Conservation (phyloP, 2,113 vertebrate species). For the Oreochromis tanganicae region DNA sequence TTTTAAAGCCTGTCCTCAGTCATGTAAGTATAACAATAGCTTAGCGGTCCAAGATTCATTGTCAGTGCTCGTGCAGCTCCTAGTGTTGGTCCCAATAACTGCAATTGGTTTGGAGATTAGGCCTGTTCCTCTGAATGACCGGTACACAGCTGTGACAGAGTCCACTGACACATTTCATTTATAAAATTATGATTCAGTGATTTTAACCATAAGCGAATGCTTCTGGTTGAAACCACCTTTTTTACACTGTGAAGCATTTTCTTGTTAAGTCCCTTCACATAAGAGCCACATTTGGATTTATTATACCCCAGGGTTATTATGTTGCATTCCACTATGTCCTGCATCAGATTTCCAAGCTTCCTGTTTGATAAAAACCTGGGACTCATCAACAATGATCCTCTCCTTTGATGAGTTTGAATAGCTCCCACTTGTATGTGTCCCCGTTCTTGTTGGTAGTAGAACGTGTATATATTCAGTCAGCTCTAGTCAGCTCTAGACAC, state of each 20-base stretch:
- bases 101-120: background rate
- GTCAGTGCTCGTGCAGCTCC: slow-evolving; percentile 62
- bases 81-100: slow-evolving; percentile 60
- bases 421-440: background rate
- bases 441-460: background rate
- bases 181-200: background rate
- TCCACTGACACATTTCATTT: background rate
- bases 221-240: slow-evolving; percentile 64
- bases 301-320: slow-evolving; percentile 79
- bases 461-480: background rate
- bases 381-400: background rate
- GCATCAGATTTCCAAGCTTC: slow-evolving; percentile 32
- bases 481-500: background rate
- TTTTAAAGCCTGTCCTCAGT: background rate
- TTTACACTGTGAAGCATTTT: slow-evolving; percentile 5
- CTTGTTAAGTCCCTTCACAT: slow-evolving; percentile 71
- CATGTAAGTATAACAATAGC: background rate
- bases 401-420: background rate
- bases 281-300: slow-evolving; percentile 67
- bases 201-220: background rate
- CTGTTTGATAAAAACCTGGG: background rate
- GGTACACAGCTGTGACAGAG: background rate
- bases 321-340: slow-evolving; percentile 81
- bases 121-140: background rate
- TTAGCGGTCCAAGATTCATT: background rate